These are phyloP conservation scores for Atethmia centrago DNA, from an alignment of 2,888 invertebrate genomes.

Conservation along the genomic window DNA sequence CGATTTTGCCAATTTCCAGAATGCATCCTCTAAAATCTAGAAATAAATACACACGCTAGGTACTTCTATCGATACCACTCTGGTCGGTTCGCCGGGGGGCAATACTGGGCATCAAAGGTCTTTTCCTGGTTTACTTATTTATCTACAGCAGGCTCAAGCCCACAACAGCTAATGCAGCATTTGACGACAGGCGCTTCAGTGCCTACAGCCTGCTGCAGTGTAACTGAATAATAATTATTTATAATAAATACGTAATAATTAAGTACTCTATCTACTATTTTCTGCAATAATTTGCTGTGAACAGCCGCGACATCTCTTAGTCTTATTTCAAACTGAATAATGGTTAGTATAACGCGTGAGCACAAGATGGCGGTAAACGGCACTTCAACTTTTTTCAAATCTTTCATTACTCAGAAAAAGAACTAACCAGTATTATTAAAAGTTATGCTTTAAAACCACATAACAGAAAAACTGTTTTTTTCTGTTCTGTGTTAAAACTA, in stretches of 20 bases:
- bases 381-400: too few species aligned
- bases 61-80: not conserved
- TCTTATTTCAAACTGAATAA: not conserved
- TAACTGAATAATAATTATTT: too few species aligned
- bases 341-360: rapidly evolving
- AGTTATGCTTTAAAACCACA: not conserved
- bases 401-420: not conserved
- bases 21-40: not conserved
- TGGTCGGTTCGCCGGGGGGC: not conserved
- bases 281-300: not conserved
- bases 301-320: conserved; percentile 39
- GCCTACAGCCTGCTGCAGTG: not conserved
- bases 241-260: too few species aligned
- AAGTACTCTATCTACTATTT: too few species aligned
- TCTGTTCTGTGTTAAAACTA: too few species aligned
- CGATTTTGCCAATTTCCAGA: not conserved
- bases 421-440: too few species aligned
- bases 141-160: not conserved
- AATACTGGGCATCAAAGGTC: not conserved
- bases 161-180: not conserved
- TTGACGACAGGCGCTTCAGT: not conserved
- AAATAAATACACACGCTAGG: not conserved
- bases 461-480: too few species aligned
- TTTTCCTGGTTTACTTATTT: not conserved
- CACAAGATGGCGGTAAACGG: conserved; percentile 7